Base-by-base conservation (phyloP, 2,797 vertebrate species). In the Catamblyrhynchus diadema region DNA sequence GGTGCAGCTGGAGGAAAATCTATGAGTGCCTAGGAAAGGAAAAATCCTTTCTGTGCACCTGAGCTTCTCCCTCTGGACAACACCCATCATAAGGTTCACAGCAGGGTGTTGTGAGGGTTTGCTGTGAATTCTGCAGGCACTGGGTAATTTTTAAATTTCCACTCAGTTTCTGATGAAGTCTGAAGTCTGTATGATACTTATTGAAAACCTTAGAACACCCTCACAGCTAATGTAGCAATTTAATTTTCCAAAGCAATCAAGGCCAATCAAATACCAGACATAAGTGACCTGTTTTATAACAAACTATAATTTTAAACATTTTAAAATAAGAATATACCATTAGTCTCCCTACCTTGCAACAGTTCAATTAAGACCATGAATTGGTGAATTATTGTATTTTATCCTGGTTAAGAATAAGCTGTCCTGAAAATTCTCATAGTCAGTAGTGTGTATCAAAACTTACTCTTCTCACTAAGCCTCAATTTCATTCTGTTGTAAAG, bases 241-340 rank as follows among this genome's bases (percentile, higher is more conserved):
- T 87, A 89, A 78, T 94, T 93, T 96, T 79, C 81, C 1, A 3
- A 96, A 81, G 81, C 56, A 91, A 82, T 94, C 94, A 89, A 91
- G 84, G 72, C 69, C 84, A 91, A 83, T 88, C 86, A 91, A 89
- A 83, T 84, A 88, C 16, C 69, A 93, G 57, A 70, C 61, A 64
- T 45, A 37, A 87, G 50, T 71, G 67, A 89, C 45, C 64, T 91
- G 67, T 54, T 91, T 79, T 62, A 81, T 60, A 92, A 71, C 28
- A 93, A 93, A 93, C 79, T 71, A 51, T 77, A 85, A 93, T 92
- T 92, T 95, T 61, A 91, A 92, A 78, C 42, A 86, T 87, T 93
- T 89, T 12, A 16, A 90, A 94, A 77, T 66, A 93, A 94, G 90
- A 74, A 67, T 77, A 48, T 44, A 20, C 37, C 59, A 78, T 91